Percentiles rank a stretch among this genome's conserved stretches.
Evolutionary conservation across 37 sponge, comb jelly and placozoan genomes (phyloP).

Genomic region (Mnemiopsis leidyi): DNA sequence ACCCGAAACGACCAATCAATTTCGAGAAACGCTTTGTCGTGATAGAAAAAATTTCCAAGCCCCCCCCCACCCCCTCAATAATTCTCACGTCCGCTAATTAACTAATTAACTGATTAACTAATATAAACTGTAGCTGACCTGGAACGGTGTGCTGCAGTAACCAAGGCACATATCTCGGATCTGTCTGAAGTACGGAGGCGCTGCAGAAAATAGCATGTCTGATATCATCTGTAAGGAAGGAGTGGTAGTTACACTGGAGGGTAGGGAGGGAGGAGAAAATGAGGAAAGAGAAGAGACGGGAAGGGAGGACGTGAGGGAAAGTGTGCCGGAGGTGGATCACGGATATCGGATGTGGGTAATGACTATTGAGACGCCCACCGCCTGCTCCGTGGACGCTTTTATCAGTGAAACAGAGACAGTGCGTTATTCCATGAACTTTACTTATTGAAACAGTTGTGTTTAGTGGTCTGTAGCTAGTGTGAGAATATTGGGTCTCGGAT

Average conservation of each 20-base stretch:
- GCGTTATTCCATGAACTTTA: neutral
- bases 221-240: slow-evolving; percentile 11
- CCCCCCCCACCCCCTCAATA: too few species aligned
- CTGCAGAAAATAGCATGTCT: neutral
- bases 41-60: too few species aligned
- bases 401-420: neutral
- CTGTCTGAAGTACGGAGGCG: slow-evolving; percentile 1
- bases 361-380: neutral
- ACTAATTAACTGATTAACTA: too few species aligned
- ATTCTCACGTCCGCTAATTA: too few species aligned
- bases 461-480: neutral
- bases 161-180: slow-evolving; percentile 56
- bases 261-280: too few species aligned
- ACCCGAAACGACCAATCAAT: too few species aligned
- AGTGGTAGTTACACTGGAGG: neutral
- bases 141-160: neutral
- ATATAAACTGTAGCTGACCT: too few species aligned
- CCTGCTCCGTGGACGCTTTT: neutral
- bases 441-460: too few species aligned
- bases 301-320: too few species aligned
- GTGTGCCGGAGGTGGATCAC: neutral
- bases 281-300: too few species aligned
- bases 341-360: neutral
- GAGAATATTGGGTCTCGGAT: too few species aligned
- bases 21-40: too few species aligned